phyloP scores from a whole-genome alignment of 2,113 vertebrate genomes.

The Varanus salvator region DNA sequence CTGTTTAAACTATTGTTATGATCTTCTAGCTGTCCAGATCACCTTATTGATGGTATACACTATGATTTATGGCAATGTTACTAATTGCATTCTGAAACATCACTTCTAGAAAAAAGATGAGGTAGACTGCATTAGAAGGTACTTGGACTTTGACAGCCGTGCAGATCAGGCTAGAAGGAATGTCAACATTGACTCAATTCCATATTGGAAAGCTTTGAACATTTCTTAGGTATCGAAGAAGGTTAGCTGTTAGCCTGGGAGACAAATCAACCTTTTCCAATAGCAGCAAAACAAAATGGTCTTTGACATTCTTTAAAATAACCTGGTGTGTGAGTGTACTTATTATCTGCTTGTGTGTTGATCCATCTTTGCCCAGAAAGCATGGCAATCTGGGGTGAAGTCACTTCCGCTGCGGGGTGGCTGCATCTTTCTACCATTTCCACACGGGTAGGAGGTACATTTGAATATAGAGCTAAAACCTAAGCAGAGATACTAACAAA shows the following conservation, averaged over 20 bases:
- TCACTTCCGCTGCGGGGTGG: no score
- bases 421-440: neutral
- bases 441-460: neutral
- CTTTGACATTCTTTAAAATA: neutral
- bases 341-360: neutral
- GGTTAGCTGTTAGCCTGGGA: constrained; percentile 43
- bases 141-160: constrained; percentile 48
- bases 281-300: constrained; percentile 34
- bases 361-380: neutral
- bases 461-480: neutral
- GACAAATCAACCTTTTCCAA: constrained; percentile 52
- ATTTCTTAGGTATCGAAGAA: constrained; percentile 61
- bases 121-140: constrained; percentile 44
- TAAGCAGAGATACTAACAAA: neutral
- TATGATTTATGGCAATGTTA: constrained; percentile 50
- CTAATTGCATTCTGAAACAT: constrained; percentile 67
- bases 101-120: constrained; percentile 61
- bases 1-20: constrained; percentile 23
- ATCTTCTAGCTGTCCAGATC: constrained; percentile 52
- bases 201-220: constrained; percentile 40
- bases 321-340: neutral
- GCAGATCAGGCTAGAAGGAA: constrained; percentile 24
- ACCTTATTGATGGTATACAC: constrained; percentile 42
- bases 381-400: neutral
- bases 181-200: constrained; percentile 55